Percentiles rank a stretch among this genome's conserved stretches.
Evolutionary conservation across 2,888 invertebrate species (phyloP).

Genomic region (Meta bourneti): DNA sequence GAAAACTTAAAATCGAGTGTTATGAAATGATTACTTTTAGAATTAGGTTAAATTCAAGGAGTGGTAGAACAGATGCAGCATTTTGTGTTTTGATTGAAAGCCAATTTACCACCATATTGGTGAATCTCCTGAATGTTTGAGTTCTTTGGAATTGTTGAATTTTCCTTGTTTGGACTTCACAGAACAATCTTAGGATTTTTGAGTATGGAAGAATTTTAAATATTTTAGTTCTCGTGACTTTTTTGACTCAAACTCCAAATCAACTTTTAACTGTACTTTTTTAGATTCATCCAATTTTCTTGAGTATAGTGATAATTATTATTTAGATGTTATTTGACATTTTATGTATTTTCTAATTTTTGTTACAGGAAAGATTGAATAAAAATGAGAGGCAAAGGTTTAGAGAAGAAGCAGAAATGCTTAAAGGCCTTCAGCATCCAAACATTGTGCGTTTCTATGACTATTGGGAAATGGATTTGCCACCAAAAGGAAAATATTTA

Average conservation of each 20-base stretch:
- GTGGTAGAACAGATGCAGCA: no score
- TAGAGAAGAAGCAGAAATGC: conserved; percentile 97
- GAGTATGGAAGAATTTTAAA: no score
- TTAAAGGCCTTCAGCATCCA: conserved; percentile 98
- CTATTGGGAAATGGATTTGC: conserved; percentile 95
- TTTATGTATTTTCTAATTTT: neutral
- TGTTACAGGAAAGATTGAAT: conserved; percentile 93
- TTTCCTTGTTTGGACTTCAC: no score
- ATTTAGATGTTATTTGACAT: no score
- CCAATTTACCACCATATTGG: neutral
- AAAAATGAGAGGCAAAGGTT: conserved; percentile 96
- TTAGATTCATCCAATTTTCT: neutral
- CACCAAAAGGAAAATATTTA: conserved; percentile 96
- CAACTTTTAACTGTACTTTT: neutral
- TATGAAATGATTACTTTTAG: no score
- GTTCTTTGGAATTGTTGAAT: neutral
- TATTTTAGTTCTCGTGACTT: no score
- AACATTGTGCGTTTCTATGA: conserved; percentile 99
- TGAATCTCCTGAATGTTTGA: neutral
- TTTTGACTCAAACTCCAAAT: no score
- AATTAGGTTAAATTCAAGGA: no score
- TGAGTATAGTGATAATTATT: no score
- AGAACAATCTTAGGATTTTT: no score
- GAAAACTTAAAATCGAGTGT: no score
- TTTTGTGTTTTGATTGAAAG: no score